Base-by-base conservation (phyloP, 2,888 invertebrate genomes). In the Ophion ventricosus region DNA sequence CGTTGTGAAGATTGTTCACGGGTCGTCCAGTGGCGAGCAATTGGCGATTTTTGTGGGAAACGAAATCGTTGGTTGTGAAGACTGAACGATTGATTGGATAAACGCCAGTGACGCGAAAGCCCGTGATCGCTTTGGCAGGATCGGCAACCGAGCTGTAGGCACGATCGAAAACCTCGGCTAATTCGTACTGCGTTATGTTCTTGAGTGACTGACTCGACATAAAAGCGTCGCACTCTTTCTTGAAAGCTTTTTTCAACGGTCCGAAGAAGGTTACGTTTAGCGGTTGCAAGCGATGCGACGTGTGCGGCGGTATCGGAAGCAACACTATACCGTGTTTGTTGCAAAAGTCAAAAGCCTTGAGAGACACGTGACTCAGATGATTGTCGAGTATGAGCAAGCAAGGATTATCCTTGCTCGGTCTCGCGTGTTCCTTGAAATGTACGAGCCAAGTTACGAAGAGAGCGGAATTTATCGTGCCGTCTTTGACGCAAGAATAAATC, bases 381-480 rank as follows among this genome's bases (percentile, higher is more conserved):
- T 90, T 90, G 76, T 90, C 89, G 23, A 90, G 81, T 20, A 91
- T 80, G 81, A 93, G 88, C 43, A 93, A 82, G 25, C 92, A 87
- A 26, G 91, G 92, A 86, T 89, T 85, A 57, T 91, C 89, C 85
- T 87, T 63, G 29, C 90, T 88, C n/a, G 92, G 91, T 63, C 92
- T 91, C 40, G 88, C 87, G 80, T 86, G 87, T 77, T 78, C 82
- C 85, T 86, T 87, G 66, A 92, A 92, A 88, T 92, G 87, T n/a
- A 80, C 54, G 17, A 87, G 59, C 85, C 87, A 87, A 0, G 64
- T 74, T 3, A 85, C 40, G 26, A 86, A 87, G 1, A 86, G 23
- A 11, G 69, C 74, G 1, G 84, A 76, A 66, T 85, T 85, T 84
- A 84, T 88, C 85, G 86, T 91, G 72, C 91, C 91, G 89, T 90